These are phyloP conservation scores for Pterois miles DNA, from an alignment of 2,797 vertebrate species.

Conservation along the genomic window DNA sequence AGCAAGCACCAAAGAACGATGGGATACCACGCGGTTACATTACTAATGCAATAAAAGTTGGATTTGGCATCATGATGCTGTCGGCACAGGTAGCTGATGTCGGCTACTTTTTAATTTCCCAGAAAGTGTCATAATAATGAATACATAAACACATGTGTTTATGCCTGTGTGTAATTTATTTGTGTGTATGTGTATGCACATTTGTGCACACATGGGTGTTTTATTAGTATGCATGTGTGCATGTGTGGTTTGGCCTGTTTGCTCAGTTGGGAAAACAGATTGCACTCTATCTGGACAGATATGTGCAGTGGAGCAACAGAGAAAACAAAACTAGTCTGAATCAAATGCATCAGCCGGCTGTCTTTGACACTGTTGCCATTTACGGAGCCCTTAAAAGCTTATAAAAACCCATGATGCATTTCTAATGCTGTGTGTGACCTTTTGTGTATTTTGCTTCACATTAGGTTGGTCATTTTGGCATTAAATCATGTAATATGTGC, in stretches of 20 bases:
- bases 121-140: not conserved
- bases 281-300: conserved; percentile 37
- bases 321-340: conserved; percentile 20
- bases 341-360: conserved; percentile 9
- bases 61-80: not conserved
- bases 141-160: not conserved
- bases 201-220: conserved; percentile 24
- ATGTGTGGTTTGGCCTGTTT: conserved; percentile 38
- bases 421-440: conserved; percentile 32
- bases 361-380: conserved; percentile 39
- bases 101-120: not conserved
- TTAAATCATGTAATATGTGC: not conserved
- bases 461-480: not conserved
- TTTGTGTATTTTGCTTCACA: conserved; percentile 13
- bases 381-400: conserved; percentile 19
- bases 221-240: conserved; percentile 6
- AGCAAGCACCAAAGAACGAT: not conserved
- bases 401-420: conserved; percentile 35
- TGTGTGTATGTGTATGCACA: not conserved
- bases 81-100: not conserved
- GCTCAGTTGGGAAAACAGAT: conserved; percentile 66
- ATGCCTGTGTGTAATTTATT: conserved; percentile 24
- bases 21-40: not conserved
- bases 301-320: conserved; percentile 21
- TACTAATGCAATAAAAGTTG: not conserved